Evolutionary conservation across 2,113 vertebrate species (phyloP), one percentile per base, ranked within the genome.

Genomic region (Tapirus terrestris): DNA sequence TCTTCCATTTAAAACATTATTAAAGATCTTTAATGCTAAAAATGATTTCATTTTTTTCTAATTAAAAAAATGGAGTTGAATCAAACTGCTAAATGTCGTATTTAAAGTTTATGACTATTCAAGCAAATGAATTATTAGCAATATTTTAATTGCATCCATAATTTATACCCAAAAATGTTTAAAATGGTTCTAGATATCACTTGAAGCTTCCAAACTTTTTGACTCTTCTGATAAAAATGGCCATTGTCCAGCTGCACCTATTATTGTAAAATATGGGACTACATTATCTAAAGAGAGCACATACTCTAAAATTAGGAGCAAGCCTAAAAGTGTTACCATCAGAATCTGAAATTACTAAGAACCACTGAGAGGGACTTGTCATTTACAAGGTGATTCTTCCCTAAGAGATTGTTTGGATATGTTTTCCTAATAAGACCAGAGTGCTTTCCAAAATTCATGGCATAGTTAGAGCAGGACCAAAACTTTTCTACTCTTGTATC

Each of bases 1-100:
- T 96, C 84, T 88, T 93, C 95, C n/a, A 0, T 83, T 97, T 94
- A 70, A 94, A 94, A 93, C 43, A 91, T 98, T 97, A 98, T 97
- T 97, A 86, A 85, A 36, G 4, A 96, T 67, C 97, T 97, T 87
- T 94, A 96, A 98, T 98, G 94, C 96, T 95, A 89, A 98, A 97
- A 97, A 70, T 91, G 85, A 76, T 89, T 94, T 94, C 60, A 96
- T 81, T 97, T 94, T 95, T 97, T 93, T 63, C 77, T 83, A 92
- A 96, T 95, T 97, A 96, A 97, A 94, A 94, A 95, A 88, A 53
- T 82, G 53, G 16, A 91, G 33, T 76, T 73, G n/a, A 91, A 75
- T 85, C 25, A 79, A 95, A 93, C 94, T 53, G 31, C 53, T 95
- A 91, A 63, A 95, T 96, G 60, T 94, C 61, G 80, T 82, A 85